Conservation (phyloP, 2,888 invertebrate genomes). For the Brachyopa scutellaris region DNA sequence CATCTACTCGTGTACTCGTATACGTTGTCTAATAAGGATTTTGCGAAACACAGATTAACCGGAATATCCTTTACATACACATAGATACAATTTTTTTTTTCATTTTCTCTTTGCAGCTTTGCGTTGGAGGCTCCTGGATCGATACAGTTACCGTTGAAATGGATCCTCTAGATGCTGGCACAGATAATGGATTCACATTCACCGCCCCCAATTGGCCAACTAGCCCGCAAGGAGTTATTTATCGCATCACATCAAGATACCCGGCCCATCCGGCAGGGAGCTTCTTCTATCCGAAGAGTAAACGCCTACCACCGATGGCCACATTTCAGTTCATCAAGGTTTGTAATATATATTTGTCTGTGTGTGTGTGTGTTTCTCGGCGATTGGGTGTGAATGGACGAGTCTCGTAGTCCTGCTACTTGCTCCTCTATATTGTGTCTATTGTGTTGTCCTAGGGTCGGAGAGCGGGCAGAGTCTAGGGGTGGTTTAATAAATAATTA, state of each 20-base stretch:
- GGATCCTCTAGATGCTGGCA: conserved; percentile 95
- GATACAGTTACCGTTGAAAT: conserved; percentile 95
- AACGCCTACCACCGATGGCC: conserved; percentile 93
- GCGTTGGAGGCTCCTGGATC: conserved; percentile 95
- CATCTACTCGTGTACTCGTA: not conserved
- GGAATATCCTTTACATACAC: conserved; percentile 42
- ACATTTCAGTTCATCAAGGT: conserved; percentile 96
- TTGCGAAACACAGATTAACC: conserved; percentile 52
- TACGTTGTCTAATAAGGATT: conserved; percentile 51
- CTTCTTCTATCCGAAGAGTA: conserved; percentile 95
- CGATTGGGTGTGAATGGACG: not conserved
- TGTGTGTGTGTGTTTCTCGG: not conserved
- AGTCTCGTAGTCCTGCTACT: no score
- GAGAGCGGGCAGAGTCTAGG: no score
- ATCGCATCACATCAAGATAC: conserved; percentile 93
- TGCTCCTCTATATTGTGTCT: no score
- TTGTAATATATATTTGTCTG: conserved; percentile 78
- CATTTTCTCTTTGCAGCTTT: conserved; percentile 84
- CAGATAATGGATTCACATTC: conserved; percentile 97
- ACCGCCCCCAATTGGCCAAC: conserved; percentile 98
- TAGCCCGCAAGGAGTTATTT: conserved; percentile 93
- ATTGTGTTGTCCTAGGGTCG: no score
- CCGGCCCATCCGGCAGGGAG: conserved; percentile 96
- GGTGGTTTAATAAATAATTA: conserved; percentile 66
- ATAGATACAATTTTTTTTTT: conserved; percentile 42